Evolutionary conservation across 1,140 invertebrate genomes (phyloP), one percentile per base, ranked within the genome.

Genomic region (Colletes gigas): DNA sequence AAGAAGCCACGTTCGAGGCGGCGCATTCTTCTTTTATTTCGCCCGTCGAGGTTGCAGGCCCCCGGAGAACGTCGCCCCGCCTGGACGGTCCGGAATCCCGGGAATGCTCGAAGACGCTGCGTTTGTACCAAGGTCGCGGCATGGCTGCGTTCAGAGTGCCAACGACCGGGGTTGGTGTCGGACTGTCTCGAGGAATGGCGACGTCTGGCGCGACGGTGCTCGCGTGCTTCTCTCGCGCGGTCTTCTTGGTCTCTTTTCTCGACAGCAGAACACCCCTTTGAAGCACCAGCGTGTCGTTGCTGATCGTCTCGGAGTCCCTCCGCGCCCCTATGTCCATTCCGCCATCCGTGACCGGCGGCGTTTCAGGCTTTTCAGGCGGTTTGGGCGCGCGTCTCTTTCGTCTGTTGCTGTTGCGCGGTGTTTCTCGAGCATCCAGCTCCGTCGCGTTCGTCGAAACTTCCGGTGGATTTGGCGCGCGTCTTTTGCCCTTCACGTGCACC

Each of bases 381-480:
- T 92, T 92, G 14, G 96, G 95, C 6, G 95, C 95, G 21, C 93
- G 92, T 73, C 95, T 90, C 89, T 95, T 95, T 81, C 93, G 90
- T 77, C 93, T 91, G n/a, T 92, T 85, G 86, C 90, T 94, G n/a
- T 88, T 86, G 14, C 87, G 89, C 30, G 87, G 19, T 75, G 72
- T 86, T 70, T 82, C 79, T 57, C 74, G 69, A 66, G 54, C 81
- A 52, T 90, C 81, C 78, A 85, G 89, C 78, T 85, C 78, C 76
- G 79, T 67, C 76, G 84, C n/a, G 66, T 86, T 81, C 62, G 75
- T 60, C 59, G 70, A 59, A 41, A 63, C 59, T 65, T 54, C 66
- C n/a, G 96, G 96, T 14, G 96, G 96, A 82, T 94, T 94, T 0
- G 96, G 96, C 3, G 96, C 96, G 87, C 94, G 95, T 55, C 96